Percentiles rank a stretch among this genome's conserved stretches.
These are phyloP conservation scores for rabbit (Oryctolagus cuniculus) DNA, from an alignment of 2,113 vertebrate species.

Conservation along the genomic window mOryCun1.1 NC_091433.1:25314001-25314500, in stretches of 20 bases:
- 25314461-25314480: slow-evolving; percentile 71
- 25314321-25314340: slow-evolving; percentile 69
- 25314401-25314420: slow-evolving; percentile 61
- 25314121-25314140: not conserved
- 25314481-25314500: slow-evolving; percentile 53
- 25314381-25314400: slow-evolving; percentile 70
- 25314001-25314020: not conserved
- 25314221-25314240: not conserved
- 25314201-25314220: not conserved
- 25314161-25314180: not conserved
- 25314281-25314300: not conserved
- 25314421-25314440: slow-evolving; percentile 52
- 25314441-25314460: slow-evolving; percentile 77
- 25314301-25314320: slow-evolving; percentile 76
- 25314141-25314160: not conserved
- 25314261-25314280: slow-evolving; percentile 21
- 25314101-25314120: not conserved
- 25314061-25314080: not conserved
- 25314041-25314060: not conserved
- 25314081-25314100: not conserved
- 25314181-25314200: not conserved
- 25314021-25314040: not conserved
- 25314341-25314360: slow-evolving; percentile 38
- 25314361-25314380: slow-evolving; percentile 55
- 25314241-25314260: not conserved